A percentile compares a stretch with the other conserved stretches of the same genome.
Evolutionary conservation across 1,140 invertebrate species (phyloP).

Genomic region (Brachionus plicatilis): DNA sequence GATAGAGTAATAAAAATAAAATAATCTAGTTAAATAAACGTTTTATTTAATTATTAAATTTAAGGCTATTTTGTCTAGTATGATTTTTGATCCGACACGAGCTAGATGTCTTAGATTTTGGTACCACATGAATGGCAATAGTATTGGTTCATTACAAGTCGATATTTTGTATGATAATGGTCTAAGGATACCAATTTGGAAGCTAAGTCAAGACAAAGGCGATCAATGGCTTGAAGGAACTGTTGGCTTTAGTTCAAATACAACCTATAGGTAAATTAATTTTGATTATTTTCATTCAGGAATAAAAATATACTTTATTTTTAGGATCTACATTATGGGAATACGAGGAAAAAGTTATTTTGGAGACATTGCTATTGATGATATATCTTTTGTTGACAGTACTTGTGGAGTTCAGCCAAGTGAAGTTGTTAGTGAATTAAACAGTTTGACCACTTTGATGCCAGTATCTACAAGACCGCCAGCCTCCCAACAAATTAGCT

Average conservation of each 20-base stretch:
- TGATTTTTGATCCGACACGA: constrained; percentile 41
- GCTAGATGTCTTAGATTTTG: constrained; percentile 38
- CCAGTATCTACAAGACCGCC: not conserved
- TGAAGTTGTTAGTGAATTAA: not conserved
- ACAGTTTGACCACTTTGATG: not conserved
- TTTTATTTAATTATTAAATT: not conserved
- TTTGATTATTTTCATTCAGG: not conserved
- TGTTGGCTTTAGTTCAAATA: not conserved
- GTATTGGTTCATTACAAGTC: constrained; percentile 46
- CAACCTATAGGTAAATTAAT: not conserved
- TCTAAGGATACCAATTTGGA: not conserved
- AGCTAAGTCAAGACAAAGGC: not conserved
- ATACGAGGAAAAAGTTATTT: constrained; percentile 61
- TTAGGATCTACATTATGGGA: constrained; percentile 1
- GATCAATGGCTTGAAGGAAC: constrained; percentile 24
- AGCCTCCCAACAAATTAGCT: constrained; percentile 25
- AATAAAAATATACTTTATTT: not conserved
- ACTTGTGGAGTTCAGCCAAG: constrained; percentile 44
- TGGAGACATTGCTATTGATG: constrained; percentile 47
- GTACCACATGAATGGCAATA: constrained; percentile 52
- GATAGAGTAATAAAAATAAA: constrained; percentile 42
- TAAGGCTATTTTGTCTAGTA: constrained; percentile 49
- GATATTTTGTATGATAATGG: constrained; percentile 40
- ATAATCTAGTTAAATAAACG: not conserved
- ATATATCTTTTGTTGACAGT: constrained; percentile 48